Evolutionary conservation across 2,888 invertebrate species (phyloP).

Genomic region (Lacanobia oleracea): DNA sequence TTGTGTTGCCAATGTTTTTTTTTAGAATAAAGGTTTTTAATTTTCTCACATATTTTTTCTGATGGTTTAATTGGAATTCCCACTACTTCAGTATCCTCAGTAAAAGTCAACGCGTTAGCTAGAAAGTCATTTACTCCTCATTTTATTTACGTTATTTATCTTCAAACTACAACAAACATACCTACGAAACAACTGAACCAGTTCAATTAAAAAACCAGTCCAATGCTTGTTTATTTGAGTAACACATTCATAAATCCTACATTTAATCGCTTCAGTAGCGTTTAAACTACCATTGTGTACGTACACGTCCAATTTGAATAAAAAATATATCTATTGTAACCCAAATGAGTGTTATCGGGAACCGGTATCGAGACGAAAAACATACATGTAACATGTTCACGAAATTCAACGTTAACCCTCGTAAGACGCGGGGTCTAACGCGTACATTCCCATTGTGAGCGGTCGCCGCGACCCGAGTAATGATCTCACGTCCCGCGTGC

Average conservation of each 20-base stretch:
- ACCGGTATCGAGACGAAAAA: slow-evolving; percentile 76
- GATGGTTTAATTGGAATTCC: slow-evolving; percentile 6
- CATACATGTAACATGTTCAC: slow-evolving; percentile 79
- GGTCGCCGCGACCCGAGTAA: slow-evolving; percentile 84
- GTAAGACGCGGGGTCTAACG: slow-evolving; percentile 66
- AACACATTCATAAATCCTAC: slow-evolving; percentile 64
- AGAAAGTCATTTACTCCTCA: slow-evolving; percentile 37
- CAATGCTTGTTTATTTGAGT: slow-evolving; percentile 58
- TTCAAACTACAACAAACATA: slow-evolving; percentile 49
- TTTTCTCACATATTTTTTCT: background rate
- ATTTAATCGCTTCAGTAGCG: slow-evolving; percentile 74
- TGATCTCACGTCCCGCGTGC: slow-evolving; percentile 90
- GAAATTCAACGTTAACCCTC: slow-evolving; percentile 70
- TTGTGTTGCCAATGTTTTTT: background rate
- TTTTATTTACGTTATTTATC: slow-evolving; percentile 57
- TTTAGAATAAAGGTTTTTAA: background rate
- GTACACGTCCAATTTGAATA: slow-evolving; percentile 68
- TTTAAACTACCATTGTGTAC: slow-evolving; percentile 67
- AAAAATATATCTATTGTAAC: slow-evolving; percentile 74
- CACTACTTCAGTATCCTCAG: slow-evolving; percentile 18
- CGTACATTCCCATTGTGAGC: slow-evolving; percentile 75
- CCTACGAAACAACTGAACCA: slow-evolving; percentile 47
- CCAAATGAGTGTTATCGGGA: slow-evolving; percentile 71
- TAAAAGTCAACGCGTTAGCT: slow-evolving; percentile 12
- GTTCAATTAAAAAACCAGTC: slow-evolving; percentile 64